phyloP scores from a whole-genome alignment of 2,797 vertebrate species.

The Pseudomugil gertrudae region DNA sequence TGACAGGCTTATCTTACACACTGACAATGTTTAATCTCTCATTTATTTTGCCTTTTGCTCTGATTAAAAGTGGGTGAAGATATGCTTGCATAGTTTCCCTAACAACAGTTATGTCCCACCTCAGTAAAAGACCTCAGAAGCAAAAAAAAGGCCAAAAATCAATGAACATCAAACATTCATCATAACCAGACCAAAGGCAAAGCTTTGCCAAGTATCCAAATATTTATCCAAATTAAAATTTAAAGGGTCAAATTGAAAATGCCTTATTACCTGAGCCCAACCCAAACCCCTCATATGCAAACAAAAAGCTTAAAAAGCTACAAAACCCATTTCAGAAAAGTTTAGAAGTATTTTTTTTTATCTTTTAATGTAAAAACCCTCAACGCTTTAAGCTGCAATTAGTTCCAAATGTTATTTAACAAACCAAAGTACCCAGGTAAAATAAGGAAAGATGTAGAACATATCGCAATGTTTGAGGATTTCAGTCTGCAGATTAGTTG shows the following conservation, averaged over 20 bases:
- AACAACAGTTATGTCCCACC: background rate
- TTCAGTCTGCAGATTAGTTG: too few species aligned
- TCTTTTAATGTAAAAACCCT: background rate
- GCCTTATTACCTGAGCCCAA: constrained; percentile 17
- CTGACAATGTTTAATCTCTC: background rate
- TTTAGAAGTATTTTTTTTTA: background rate
- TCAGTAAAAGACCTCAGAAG: too few species aligned
- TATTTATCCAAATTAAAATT: background rate
- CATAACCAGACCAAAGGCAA: background rate
- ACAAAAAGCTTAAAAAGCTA: background rate
- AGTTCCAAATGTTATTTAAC: background rate
- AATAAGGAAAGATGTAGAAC: too few species aligned
- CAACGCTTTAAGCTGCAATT: background rate
- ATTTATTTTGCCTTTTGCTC: background rate
- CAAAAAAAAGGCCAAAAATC: too few species aligned
- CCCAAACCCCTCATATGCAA: constrained; percentile 2
- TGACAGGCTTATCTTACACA: constrained; percentile 1
- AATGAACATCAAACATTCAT: background rate
- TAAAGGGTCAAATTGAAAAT: too few species aligned
- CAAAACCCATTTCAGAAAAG: background rate
- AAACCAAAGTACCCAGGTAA: too few species aligned
- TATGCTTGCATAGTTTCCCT: background rate
- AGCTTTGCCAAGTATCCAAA: background rate
- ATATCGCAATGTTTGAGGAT: too few species aligned
- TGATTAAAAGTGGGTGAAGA: background rate